phyloP scores from a whole-genome alignment of 2,888 invertebrate species.

The Caenorhabditis imperialis region DNA sequence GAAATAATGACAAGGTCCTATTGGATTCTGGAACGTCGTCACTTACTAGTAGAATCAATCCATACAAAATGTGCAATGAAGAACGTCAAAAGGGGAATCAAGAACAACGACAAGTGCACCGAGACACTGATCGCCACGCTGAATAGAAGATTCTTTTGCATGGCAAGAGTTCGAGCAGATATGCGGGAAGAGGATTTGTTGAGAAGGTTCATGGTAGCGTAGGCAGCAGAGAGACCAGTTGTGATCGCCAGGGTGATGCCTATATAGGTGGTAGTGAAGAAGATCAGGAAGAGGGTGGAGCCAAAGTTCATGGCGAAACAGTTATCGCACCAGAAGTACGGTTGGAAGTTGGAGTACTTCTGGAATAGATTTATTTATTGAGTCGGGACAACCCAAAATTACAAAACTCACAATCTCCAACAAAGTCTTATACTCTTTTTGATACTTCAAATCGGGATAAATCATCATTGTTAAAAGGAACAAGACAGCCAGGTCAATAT shows the following conservation, averaged over 20 bases:
- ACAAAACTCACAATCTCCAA: too few species aligned
- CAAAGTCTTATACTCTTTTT: too few species aligned
- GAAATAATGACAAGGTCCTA: neutral
- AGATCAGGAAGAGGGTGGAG: conserved; percentile 8
- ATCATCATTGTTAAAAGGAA: too few species aligned
- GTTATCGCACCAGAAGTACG: conserved; percentile 30
- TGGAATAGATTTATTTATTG: too few species aligned
- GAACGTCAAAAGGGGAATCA: conserved; percentile 3
- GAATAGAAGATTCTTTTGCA: conserved; percentile 10
- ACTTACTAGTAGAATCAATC: conserved; percentile 2
- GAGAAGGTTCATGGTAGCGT: conserved; percentile 1
- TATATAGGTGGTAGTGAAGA: neutral
- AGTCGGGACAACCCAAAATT: too few species aligned
- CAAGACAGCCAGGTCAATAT: too few species aligned
- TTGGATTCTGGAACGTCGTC: conserved; percentile 1
- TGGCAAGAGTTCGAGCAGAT: conserved; percentile 1
- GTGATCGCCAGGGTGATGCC: neutral
- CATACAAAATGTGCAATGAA: conserved; percentile 1
- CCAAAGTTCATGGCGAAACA: conserved; percentile 22
- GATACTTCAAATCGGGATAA: too few species aligned
- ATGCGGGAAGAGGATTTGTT: neutral
- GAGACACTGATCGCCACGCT: conserved; percentile 8
- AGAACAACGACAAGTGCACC: conserved; percentile 8
- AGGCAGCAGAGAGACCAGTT: neutral
- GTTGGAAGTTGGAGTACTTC: too few species aligned